Conservation (phyloP, 1,140 invertebrate species). For the Hylyphantes graminicola region DNA sequence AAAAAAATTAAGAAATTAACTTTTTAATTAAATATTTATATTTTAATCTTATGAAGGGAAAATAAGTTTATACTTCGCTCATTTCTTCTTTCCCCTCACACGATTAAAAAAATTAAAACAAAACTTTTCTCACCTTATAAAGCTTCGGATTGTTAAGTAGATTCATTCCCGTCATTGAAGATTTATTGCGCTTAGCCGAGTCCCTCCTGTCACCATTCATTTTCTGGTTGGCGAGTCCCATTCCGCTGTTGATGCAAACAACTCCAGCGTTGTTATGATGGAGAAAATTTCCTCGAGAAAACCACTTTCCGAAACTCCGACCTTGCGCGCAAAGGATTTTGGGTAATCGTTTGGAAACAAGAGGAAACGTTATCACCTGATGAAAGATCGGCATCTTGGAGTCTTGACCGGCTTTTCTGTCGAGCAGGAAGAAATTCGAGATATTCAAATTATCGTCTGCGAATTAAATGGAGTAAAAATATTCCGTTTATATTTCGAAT, state of each 20-base stretch:
- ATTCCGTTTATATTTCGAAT: background rate
- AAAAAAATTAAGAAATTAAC: too few species aligned
- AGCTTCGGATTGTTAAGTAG: slow-evolving; percentile 34
- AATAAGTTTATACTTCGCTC: background rate
- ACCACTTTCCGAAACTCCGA: slow-evolving; percentile 18
- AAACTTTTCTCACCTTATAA: slow-evolving; percentile 26
- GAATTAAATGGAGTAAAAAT: background rate
- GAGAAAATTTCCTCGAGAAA: slow-evolving; percentile 17
- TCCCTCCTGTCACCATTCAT: slow-evolving; percentile 28
- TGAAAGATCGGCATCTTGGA: slow-evolving; percentile 28
- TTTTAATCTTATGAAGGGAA: background rate
- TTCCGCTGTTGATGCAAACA: background rate
- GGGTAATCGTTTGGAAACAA: slow-evolving; percentile 4
- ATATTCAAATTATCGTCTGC: too few species aligned
- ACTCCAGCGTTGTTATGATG: slow-evolving; percentile 10
- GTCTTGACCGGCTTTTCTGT: background rate
- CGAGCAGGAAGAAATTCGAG: background rate
- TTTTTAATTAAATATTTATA: background rate
- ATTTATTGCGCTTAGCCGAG: slow-evolving; percentile 28
- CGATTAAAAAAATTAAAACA: background rate
- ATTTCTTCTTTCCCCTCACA: background rate
- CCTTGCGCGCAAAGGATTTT: slow-evolving; percentile 45
- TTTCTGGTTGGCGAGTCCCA: slow-evolving; percentile 41
- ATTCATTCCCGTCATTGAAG: slow-evolving; percentile 16
- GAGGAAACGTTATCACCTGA: slow-evolving; percentile 22